Conservation (phyloP, 2,797 vertebrate species). For the Spheniscus humboldti region DNA sequence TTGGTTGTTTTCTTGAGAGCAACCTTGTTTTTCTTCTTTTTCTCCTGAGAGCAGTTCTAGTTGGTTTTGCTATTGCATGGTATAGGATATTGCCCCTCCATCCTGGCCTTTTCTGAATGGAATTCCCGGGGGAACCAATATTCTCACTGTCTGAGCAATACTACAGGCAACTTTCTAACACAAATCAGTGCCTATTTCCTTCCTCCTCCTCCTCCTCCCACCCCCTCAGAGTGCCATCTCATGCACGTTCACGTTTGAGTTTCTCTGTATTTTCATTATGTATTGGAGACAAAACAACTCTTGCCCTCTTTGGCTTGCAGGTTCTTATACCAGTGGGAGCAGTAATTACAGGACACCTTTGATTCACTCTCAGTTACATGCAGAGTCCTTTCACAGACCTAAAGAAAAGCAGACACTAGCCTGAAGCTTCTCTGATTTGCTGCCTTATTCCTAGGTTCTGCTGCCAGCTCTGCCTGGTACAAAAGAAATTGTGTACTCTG, state of each 20-base stretch:
- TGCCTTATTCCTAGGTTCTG: background rate
- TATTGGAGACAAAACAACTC: background rate
- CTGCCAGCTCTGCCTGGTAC: background rate
- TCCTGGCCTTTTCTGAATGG: background rate
- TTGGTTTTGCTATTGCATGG: background rate
- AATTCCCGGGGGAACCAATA: background rate
- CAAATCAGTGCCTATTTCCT: background rate
- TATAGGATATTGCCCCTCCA: background rate
- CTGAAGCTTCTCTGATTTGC: background rate
- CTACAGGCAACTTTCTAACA: background rate
- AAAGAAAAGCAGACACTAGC: background rate
- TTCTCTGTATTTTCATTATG: background rate
- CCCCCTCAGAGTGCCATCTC: background rate
- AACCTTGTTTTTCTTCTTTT: background rate
- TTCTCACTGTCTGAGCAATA: background rate
- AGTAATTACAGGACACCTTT: background rate
- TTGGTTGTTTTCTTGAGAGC: background rate
- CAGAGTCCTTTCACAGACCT: background rate
- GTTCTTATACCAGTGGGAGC: background rate
- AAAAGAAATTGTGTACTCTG: background rate
- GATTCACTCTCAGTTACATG: background rate
- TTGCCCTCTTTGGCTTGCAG: background rate
- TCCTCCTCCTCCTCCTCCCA: background rate
- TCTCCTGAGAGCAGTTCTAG: background rate
- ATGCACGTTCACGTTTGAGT: fast-evolving